phyloP scores from a whole-genome alignment of 2,113 vertebrate species.

The Puma concolor region DNA sequence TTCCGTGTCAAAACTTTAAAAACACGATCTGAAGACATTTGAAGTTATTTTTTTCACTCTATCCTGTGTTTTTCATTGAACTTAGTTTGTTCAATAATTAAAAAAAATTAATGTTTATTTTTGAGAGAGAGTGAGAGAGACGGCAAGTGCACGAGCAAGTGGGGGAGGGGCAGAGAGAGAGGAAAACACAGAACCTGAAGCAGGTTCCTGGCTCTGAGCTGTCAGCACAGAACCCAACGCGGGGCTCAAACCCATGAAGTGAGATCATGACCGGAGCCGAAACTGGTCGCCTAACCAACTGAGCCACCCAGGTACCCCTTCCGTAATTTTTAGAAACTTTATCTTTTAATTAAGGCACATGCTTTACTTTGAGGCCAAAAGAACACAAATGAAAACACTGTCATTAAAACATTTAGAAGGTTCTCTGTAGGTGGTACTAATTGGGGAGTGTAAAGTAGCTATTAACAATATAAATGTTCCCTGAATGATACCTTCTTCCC shows the following conservation, averaged over 20 bases:
- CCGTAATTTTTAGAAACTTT: neutral
- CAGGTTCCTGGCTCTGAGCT: no score
- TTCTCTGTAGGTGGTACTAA: neutral
- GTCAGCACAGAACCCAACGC: no score
- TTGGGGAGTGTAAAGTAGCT: neutral
- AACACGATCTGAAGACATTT: neutral
- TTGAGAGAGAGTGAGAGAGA: no score
- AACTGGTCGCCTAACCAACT: no score
- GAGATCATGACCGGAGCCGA: no score
- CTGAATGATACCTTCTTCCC: neutral
- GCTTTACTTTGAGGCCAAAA: neutral
- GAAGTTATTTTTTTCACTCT: neutral
- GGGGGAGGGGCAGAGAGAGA: no score
- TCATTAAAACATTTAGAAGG: constrained; percentile 11
- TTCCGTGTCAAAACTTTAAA: neutral
- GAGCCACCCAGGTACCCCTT: no score
- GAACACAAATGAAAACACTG: neutral
- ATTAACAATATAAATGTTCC: neutral
- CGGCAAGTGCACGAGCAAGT: no score
- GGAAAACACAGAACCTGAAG: no score
- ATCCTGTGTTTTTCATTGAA: neutral
- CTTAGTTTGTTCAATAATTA: neutral
- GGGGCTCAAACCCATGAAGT: no score
- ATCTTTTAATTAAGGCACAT: neutral
- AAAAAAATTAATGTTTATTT: no score